These are phyloP conservation scores for Chrysochloris asiatica DNA, from an alignment of 2,113 vertebrate species.

Conservation along the genomic window DNA sequence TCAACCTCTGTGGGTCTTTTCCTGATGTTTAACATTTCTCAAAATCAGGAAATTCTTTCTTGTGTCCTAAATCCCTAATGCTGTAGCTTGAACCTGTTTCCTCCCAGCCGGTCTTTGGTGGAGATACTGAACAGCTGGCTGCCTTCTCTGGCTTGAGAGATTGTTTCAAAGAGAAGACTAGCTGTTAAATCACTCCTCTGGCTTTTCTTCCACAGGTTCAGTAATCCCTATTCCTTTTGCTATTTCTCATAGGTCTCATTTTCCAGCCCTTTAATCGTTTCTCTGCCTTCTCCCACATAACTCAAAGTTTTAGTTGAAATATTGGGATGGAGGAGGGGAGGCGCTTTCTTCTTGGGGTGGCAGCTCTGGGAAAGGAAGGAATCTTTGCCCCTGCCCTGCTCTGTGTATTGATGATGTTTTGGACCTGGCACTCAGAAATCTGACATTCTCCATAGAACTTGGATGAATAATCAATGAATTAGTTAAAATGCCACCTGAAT, in stretches of 20 bases:
- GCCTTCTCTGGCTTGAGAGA: neutral
- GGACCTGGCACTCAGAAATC: neutral
- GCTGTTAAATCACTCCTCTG: neutral
- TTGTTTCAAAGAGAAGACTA: slow-evolving; percentile 3
- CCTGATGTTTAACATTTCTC: slow-evolving; percentile 78
- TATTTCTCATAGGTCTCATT: slow-evolving; percentile 67
- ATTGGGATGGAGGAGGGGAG: neutral
- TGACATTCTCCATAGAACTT: neutral
- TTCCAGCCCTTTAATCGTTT: neutral
- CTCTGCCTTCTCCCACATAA: slow-evolving; percentile 61
- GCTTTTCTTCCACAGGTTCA: slow-evolving; percentile 39
- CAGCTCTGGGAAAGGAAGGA: neutral
- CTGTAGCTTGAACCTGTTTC: slow-evolving; percentile 57
- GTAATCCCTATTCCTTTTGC: slow-evolving; percentile 36
- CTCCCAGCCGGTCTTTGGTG: slow-evolving; percentile 44
- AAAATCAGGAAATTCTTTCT: slow-evolving; percentile 79
- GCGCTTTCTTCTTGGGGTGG: neutral
- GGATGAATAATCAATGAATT: neutral
- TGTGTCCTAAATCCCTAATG: slow-evolving; percentile 74
- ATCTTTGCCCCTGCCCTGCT: neutral
- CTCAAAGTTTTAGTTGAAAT: slow-evolving; percentile 46
- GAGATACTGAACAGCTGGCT: slow-evolving; percentile 74
- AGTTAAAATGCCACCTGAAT: neutral
- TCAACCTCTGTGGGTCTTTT: slow-evolving; percentile 65
- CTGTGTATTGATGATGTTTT: neutral